phyloP scores from a whole-genome alignment of 2,888 invertebrate species.

The Tenthredo amoena region DNA sequence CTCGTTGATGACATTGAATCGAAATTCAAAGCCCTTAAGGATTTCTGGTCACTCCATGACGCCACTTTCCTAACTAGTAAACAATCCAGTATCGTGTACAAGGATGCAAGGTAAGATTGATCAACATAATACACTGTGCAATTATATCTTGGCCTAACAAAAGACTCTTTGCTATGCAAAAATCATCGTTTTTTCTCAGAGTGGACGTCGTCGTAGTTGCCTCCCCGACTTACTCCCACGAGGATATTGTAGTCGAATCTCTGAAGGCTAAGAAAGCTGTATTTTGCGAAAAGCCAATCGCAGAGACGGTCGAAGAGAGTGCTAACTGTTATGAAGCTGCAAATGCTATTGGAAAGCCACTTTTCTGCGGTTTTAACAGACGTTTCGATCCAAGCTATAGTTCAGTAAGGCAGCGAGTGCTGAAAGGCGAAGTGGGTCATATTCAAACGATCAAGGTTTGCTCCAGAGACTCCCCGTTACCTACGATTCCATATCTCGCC shows the following conservation, averaged over 20 bases:
- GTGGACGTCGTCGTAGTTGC: conserved; percentile 80
- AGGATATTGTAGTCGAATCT: conserved; percentile 80
- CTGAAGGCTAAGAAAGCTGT: conserved; percentile 82
- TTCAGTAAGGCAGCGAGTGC: conserved; percentile 79
- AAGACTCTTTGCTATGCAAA: background rate
- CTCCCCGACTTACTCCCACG: conserved; percentile 83
- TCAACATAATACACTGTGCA: conserved; percentile 37
- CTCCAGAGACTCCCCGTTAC: conserved; percentile 85
- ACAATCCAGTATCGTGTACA: conserved; percentile 79
- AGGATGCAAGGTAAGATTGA: conserved; percentile 79
- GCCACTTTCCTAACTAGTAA: conserved; percentile 79
- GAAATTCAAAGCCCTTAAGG: conserved; percentile 77
- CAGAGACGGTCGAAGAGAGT: conserved; percentile 80
- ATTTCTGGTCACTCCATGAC: conserved; percentile 80
- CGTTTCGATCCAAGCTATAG: conserved; percentile 84
- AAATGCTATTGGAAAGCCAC: conserved; percentile 79
- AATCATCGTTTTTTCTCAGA: conserved; percentile 56
- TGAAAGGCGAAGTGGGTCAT: conserved; percentile 82
- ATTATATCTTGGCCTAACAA: background rate
- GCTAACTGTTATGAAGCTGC: conserved; percentile 82
- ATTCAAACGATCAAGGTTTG: conserved; percentile 83
- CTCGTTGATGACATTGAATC: conserved; percentile 80
- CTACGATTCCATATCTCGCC: conserved; percentile 82
- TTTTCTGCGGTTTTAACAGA: conserved; percentile 85
- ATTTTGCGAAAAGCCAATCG: conserved; percentile 86